Base-by-base conservation (phyloP, 2,797 vertebrate species). In the Sebastes diaconus region DNA sequence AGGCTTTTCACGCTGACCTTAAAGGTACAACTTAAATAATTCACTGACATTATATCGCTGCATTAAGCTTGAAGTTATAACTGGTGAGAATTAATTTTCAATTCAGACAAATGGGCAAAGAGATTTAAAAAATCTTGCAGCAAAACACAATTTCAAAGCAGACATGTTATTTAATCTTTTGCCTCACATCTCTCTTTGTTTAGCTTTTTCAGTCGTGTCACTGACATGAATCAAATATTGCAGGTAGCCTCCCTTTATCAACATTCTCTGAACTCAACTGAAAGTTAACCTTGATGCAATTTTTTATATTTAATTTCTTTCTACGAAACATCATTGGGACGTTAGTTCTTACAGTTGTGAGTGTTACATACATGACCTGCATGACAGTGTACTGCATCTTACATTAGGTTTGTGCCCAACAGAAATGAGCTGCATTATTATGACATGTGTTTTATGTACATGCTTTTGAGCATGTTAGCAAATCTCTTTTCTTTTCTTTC, bases 11-110 rank as follows among this genome's bases (percentile, higher is more conserved):
- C 24, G 4, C 3, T 69, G 39, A 64, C 63, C 65, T 36, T 72
- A 82, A 77, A 85, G 36, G 68, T 66, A 68, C 50, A 77, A 65
- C 55, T 87, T 85, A 46, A 84, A 89, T 88, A 74, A 90, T 92
- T 87, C 24, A 86, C 78, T 30, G 34, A 66, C 59, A 58, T 70
- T 60, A 69, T 29, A 81, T 77, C 1, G 8, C 29, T 52, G 77
- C 65, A 70, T 77, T 65, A 61, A 20, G 6, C 42, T 50, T 29
- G 42, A 65, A 42, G 6, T 50, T 42, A 22, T 52, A 69, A 39
- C 50, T n/a, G 8, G 7, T n/a, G 42, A 71, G 55, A 58, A 58
- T 58, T 25, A 1, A 25, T 39, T 58, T 39, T 57, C 8, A 8
- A 25, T 25, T 34, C 14, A 57, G 54, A 70, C 9, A 16, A n/a